These are phyloP conservation scores for Halichoeres trimaculatus DNA, from an alignment of 2,113 vertebrate genomes.

Conservation along the genomic window DNA sequence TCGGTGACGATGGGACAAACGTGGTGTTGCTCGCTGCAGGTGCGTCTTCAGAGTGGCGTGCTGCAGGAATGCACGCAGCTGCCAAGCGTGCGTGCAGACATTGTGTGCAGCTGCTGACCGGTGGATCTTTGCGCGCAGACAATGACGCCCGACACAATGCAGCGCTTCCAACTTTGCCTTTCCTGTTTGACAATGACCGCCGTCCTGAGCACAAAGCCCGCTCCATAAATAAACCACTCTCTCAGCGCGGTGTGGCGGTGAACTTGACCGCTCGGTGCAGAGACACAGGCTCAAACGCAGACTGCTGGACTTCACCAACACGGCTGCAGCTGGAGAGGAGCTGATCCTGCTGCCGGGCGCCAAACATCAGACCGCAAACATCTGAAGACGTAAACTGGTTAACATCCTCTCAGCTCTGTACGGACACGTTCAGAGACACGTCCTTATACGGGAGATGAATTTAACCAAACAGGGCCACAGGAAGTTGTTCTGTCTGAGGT, in stretches of 20 bases:
- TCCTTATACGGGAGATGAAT: too few species aligned
- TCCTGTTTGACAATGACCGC: not conserved
- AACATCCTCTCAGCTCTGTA: too few species aligned
- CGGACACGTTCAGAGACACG: too few species aligned
- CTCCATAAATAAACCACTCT: not conserved
- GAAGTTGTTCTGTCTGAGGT: too few species aligned
- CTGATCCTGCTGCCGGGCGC: too few species aligned
- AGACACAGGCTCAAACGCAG: too few species aligned
- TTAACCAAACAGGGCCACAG: too few species aligned
- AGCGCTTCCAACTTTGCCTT: constrained; percentile 1
- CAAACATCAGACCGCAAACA: too few species aligned
- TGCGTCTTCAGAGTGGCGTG: not conserved
- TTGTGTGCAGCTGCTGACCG: too few species aligned
- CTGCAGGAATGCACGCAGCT: not conserved
- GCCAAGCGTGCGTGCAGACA: not conserved
- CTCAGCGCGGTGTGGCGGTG: not conserved
- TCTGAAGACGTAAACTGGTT: too few species aligned
- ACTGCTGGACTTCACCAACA: not conserved
- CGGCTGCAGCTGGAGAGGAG: not conserved
- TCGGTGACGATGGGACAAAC: too few species aligned
- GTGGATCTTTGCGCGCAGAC: not conserved
- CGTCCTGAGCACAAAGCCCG: not conserved
- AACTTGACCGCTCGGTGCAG: not conserved
- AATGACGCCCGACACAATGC: not conserved
- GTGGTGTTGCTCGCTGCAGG: not conserved